Evolutionary conservation across 2,888 invertebrate genomes (phyloP).

Genomic region (Campaea margaritaria): DNA sequence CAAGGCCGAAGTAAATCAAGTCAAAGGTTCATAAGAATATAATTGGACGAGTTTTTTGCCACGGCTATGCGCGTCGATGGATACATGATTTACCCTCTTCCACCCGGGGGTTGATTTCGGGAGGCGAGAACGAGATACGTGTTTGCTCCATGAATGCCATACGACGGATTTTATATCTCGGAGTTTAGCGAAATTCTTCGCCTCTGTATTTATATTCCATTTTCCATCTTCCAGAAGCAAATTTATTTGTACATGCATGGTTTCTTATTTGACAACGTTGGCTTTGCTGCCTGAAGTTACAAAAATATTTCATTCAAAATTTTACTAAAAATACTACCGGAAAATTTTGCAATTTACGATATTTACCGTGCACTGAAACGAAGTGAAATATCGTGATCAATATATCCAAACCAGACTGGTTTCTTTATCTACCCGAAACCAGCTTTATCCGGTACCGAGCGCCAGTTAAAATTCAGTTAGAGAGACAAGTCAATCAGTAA

Average conservation of each 20-base stretch:
- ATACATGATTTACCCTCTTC: conserved; percentile 24
- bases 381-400: neutral
- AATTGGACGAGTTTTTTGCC: conserved; percentile 53
- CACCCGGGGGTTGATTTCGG: conserved; percentile 23
- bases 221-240: neutral
- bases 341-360: neutral
- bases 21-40: conserved; percentile 59
- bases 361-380: neutral
- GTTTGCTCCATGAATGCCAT: conserved; percentile 18
- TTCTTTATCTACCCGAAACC: too few species aligned
- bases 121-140: conserved; percentile 15
- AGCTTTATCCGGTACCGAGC: too few species aligned
- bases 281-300: neutral
- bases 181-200: conserved; percentile 4
- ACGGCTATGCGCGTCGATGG: conserved; percentile 25
- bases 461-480: conserved; percentile 13
- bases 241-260: neutral
- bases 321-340: neutral
- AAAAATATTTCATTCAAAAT: neutral
- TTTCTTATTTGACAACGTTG: conserved; percentile 1
- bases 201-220: neutral
- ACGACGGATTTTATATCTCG: conserved; percentile 15
- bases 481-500: conserved; percentile 25
- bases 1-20: conserved; percentile 51
- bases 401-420: neutral